Evolutionary conservation across 2,797 vertebrate species (phyloP), one percentile per base, ranked within the genome.

Genomic region (Sebastes melanostomus): DNA sequence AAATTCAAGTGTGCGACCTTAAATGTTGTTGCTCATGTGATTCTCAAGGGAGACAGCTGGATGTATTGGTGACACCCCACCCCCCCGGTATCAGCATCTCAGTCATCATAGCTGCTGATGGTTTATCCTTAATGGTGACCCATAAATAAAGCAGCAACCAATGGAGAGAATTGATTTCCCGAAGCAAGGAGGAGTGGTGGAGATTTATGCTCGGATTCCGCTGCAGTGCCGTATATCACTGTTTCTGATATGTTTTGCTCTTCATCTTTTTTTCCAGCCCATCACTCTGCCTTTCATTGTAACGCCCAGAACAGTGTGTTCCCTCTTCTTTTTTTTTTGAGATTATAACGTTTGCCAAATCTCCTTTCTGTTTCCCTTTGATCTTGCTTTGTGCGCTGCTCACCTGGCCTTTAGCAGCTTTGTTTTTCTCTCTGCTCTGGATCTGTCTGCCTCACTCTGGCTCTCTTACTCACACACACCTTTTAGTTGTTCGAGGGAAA

Each of bases 141-240:
- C 86, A 92, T 95, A 95, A 94, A 94, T 95, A 92, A 88, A 89
- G 77, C 81, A 75, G 78, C 81, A 83, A 86, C 88, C 90, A 91
- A 80, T 89, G 81, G 61, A 90, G 82, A 86, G 77, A 91, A 95
- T 93, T 94, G 89, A 94, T 94, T 93, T 93, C 86, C 91, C 92
- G 88, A 91, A 89, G 85, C 88, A 83, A 24, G 67, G 78, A 88
- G 83, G 84, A 84, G 86, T 29, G 81, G 68, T 89, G 72, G 66
- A 92, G 92, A 95, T 95, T 95, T 91, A 95, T 87, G 84, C 80
- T 71, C 36, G 3, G 5, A 67, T 88, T 83, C 72, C 6, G 74
- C 89, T 84, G 85, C 78, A 69, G 72, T 29, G 86, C 88, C 18
- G 78, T 93, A 87, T 79, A 93, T 93, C 90, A 91, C 80, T 80